Evolutionary conservation across 2,113 vertebrate genomes (phyloP).

Genomic region (Herpailurus yagouaroundi): DNA sequence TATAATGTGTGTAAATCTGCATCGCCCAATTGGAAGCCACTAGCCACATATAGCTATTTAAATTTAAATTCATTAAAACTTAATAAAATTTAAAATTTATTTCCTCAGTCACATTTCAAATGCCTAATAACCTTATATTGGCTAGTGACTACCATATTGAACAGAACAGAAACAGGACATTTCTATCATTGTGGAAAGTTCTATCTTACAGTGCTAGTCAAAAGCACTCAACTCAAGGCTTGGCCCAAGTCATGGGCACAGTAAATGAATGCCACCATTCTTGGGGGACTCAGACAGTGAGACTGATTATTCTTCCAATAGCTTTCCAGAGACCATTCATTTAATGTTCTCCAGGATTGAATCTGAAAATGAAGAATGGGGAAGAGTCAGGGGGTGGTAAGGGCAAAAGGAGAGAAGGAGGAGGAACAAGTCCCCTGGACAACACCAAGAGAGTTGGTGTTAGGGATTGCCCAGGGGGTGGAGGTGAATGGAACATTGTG

Average conservation of each 20-base stretch:
- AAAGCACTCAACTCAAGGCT: neutral
- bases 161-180: neutral
- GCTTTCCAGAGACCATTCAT: neutral
- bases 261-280: neutral
- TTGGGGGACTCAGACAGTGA: neutral
- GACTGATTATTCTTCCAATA: neutral
- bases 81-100: constrained; percentile 41
- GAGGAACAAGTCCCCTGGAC: neutral
- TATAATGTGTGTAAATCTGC: neutral
- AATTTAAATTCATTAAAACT: constrained; percentile 40
- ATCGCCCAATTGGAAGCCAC: neutral
- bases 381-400: neutral
- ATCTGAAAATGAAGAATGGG: neutral
- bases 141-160: neutral
- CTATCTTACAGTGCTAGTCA: neutral
- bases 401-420: neutral
- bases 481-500: neutral
- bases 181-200: neutral
- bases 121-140: neutral
- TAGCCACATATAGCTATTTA: neutral
- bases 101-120: constrained; percentile 23
- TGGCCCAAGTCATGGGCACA: too few species aligned
- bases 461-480: neutral
- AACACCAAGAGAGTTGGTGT: neutral
- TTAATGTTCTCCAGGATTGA: neutral